Evolutionary conservation across 2,888 invertebrate genomes (phyloP).

Genomic region (Drosophila lacicola): DNA sequence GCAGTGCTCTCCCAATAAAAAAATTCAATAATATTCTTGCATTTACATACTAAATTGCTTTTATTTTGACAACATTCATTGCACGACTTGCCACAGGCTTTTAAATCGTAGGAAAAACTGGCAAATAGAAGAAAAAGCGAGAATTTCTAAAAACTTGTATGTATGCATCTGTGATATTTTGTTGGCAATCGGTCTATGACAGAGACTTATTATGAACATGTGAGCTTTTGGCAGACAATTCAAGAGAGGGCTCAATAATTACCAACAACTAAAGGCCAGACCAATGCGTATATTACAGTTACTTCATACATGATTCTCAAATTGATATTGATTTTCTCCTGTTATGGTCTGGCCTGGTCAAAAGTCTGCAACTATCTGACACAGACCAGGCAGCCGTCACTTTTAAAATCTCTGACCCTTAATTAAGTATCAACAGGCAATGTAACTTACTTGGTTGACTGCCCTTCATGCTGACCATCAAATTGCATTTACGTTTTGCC

Average conservation of each 20-base stretch:
- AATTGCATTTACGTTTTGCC: conserved; percentile 7
- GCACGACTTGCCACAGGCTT: no score
- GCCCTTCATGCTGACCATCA: conserved; percentile 5
- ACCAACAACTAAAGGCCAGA: background rate
- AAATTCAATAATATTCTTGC: background rate
- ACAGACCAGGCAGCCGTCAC: background rate
- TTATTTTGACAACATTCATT: no score
- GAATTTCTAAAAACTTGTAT: no score
- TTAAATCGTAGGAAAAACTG: no score
- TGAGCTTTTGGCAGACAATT: no score
- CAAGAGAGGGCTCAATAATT: background rate
- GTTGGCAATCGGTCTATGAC: no score
- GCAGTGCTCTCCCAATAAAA: background rate
- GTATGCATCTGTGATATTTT: no score
- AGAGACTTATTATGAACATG: no score
- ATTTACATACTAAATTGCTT: no score
- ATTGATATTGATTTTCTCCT: background rate
- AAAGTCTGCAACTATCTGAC: background rate
- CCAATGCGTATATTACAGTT: background rate
- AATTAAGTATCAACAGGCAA: conserved; percentile 16
- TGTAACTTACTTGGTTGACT: conserved; percentile 12
- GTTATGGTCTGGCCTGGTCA: background rate
- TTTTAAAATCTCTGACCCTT: background rate
- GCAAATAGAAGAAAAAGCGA: no score
- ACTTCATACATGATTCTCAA: background rate